These are phyloP conservation scores for Scolopax bukidnonensis DNA, from an alignment of 2,797 vertebrate genomes.

Conservation along the genomic window DNA sequence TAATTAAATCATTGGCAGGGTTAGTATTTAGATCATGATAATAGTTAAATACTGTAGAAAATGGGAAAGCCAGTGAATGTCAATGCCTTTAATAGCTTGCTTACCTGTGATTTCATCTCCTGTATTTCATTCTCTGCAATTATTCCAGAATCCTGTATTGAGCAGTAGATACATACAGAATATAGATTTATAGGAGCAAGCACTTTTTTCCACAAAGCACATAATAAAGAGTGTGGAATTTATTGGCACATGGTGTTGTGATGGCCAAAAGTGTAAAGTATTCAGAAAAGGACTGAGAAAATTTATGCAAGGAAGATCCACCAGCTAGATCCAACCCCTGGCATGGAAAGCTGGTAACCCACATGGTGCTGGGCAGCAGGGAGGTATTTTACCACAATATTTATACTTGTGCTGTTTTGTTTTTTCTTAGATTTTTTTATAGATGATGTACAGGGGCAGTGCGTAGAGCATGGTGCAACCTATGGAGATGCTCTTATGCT, in stretches of 20 bases:
- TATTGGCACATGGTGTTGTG: neutral
- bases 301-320: neutral
- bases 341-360: neutral
- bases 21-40: neutral
- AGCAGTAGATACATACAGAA: neutral
- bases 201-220: neutral
- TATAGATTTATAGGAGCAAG: neutral
- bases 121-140: neutral
- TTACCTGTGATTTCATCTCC: neutral
- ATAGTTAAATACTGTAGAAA: neutral
- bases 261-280: neutral
- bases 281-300: neutral
- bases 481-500: neutral
- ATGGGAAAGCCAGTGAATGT: neutral
- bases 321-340: neutral
- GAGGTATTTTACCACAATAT: neutral
- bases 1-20: neutral
- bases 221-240: neutral
- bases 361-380: neutral
- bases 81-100: neutral
- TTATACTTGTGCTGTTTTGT: neutral
- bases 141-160: neutral
- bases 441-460: neutral
- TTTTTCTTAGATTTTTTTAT: neutral
- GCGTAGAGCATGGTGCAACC: neutral